Evolutionary conservation across 2,113 vertebrate genomes (phyloP), one percentile per base, ranked within the genome.

Genomic region (Aix galericulata): DNA sequence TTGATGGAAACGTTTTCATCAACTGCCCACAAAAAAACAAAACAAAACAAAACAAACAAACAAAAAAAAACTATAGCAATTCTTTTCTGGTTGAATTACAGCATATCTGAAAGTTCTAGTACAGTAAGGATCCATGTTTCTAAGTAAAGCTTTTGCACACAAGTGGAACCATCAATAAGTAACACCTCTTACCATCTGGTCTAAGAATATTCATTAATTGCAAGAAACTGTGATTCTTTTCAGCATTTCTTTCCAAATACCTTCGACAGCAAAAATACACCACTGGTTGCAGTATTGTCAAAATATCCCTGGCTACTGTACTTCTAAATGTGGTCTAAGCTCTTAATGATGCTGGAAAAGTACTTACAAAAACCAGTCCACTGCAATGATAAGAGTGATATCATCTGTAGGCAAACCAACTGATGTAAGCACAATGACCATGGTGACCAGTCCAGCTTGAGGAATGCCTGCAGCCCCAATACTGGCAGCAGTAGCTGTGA

Each of bases 341-440:
- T 29, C 15, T 63, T 62, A 82, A 12, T 9, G 17, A 29, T 12
- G 64, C 32, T 10, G 29, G 22, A 66, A 81, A 77, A 27, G 48
- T 98, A 99, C 99, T 99, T 97, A 99, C 99, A 99, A 97, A 94
- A 99, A 99, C 99, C 99, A 99, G 96, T 99, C 99, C 79, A 99
- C 99, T 1, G 99, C 99, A 64, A 99, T 99, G 97, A 99, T 99
- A 80, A 99, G 98, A 2, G 98, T 98, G 97, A 99, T 99, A 96
- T 99, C 99, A 87, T 99, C 99, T 10, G 99, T 99, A 77, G 99
- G 99, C 92, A 99, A 98, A 60, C 99, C 99, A 56, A 99, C 99
- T 25, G 99, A 99, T 42, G 99, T 99, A 86, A 99, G 97, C 77
- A 99, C 99, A 55, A 99, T 99, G 93, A 99, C 98, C 99, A 99